These are phyloP conservation scores for Teinopalpus imperialis DNA, from an alignment of 2,888 invertebrate genomes.

Conservation along the genomic window DNA sequence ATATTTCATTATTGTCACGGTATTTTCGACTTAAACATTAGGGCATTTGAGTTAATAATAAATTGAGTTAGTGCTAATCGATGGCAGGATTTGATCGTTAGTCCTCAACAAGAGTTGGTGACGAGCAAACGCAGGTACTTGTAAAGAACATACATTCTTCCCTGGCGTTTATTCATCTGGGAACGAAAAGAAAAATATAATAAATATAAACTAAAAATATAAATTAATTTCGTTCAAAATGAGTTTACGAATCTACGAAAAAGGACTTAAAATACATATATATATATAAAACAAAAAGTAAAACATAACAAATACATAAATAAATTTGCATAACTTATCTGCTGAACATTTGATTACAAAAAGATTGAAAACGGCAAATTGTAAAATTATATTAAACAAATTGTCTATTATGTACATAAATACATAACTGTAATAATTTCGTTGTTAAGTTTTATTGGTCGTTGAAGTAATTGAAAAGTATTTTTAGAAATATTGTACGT, in stretches of 20 bases:
- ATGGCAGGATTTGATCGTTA: constrained; percentile 4
- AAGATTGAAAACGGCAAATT: no score
- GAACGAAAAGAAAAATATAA: constrained; percentile 51
- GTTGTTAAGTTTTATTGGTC: no score
- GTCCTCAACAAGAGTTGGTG: constrained; percentile 35
- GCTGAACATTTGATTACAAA: background rate
- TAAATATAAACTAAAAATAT: constrained; percentile 32
- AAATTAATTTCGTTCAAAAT: background rate
- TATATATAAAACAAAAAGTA: constrained; percentile 3
- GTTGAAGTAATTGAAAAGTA: no score
- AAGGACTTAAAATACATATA: no score
- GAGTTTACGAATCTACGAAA: no score
- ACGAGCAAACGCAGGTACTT: constrained; percentile 48
- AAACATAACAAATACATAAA: background rate
- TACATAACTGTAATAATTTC: no score
- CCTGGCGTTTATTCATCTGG: constrained; percentile 52
- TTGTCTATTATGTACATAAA: no score
- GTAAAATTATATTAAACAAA: no score
- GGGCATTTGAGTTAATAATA: no score
- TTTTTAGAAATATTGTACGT: no score
- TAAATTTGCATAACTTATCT: background rate
- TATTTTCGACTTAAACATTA: background rate
- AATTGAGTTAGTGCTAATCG: background rate
- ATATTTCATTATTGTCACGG: no score
- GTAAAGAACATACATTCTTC: constrained; percentile 45